A percentile compares a stretch with the other conserved stretches of the same genome.
phyloP scores from a whole-genome alignment of 2,113 vertebrate species.

The Catharus minimus region DNA sequence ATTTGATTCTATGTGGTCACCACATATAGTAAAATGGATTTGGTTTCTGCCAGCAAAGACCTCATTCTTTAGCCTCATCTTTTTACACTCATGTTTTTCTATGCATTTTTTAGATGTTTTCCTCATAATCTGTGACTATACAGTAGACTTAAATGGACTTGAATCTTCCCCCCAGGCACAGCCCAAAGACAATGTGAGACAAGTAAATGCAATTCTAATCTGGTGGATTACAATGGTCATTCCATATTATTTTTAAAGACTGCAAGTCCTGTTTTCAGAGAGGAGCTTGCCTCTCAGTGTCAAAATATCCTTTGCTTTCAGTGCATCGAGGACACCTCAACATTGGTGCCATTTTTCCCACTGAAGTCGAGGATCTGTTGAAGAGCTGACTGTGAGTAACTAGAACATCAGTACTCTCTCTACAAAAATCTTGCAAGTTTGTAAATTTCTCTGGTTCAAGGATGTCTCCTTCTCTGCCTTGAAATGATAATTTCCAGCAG shows the following conservation, averaged over 20 bases:
- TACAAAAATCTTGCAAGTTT: background rate
- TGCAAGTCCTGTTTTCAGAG: background rate
- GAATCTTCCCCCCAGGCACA: background rate
- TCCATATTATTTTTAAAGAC: background rate
- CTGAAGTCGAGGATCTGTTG: background rate
- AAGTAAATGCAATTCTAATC: background rate
- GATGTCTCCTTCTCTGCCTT: background rate
- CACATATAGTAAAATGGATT: background rate
- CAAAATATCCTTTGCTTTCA: background rate
- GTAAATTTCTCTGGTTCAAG: background rate
- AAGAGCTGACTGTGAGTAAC: background rate
- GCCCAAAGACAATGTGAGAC: background rate
- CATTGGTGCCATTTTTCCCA: background rate
- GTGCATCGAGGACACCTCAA: accelerated
- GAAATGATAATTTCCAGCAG: background rate
- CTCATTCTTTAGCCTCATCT: background rate
- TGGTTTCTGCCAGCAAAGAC: background rate
- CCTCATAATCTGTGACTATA: background rate
- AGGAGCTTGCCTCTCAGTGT: background rate
- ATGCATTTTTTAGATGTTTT: background rate
- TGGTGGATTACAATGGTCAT: background rate
- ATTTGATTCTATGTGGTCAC: background rate
- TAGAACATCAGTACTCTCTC: background rate
- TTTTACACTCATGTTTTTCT: background rate
- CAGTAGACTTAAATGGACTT: background rate